A percentile compares a stretch with the other conserved stretches of the same genome.
Evolutionary conservation across 2,113 vertebrate species (phyloP).

Genomic region (Diphyllodes magnificus): DNA sequence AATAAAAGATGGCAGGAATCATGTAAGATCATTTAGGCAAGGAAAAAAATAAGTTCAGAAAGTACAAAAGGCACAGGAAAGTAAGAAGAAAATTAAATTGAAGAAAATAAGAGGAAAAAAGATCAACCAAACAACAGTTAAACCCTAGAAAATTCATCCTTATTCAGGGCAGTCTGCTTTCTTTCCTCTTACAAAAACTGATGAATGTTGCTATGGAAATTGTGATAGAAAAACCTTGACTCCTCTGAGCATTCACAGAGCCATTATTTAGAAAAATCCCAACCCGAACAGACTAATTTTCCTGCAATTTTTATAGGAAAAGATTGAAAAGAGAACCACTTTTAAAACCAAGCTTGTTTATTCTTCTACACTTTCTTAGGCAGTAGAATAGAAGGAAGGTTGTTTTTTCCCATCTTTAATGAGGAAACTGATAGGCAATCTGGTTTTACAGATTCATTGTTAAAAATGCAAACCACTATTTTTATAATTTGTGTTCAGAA

Average conservation of each 20-base stretch:
- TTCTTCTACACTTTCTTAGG: not conserved
- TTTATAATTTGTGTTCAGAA: not conserved
- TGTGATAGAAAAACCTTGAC: not conserved
- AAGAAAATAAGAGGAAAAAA: not conserved
- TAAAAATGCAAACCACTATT: not conserved
- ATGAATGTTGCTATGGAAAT: not conserved
- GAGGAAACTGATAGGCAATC: not conserved
- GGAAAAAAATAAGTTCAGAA: not conserved
- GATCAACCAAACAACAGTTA: not conserved
- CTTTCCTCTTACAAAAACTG: not conserved
- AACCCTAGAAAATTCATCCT: not conserved
- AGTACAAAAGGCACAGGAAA: not conserved
- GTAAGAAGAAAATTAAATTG: not conserved
- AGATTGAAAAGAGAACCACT: not conserved
- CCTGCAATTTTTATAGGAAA: not conserved
- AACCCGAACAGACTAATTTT: not conserved
- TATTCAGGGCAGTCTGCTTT: not conserved
- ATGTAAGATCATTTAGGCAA: not conserved
- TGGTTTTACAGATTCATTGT: not conserved
- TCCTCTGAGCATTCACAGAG: not conserved
- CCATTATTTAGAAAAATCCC: not conserved
- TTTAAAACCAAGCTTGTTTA: not conserved
- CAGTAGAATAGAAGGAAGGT: not conserved
- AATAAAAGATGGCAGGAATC: not conserved
- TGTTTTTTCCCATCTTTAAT: not conserved